Conservation (phyloP, 1,140 invertebrate genomes). For the Idris sp. region DNA sequence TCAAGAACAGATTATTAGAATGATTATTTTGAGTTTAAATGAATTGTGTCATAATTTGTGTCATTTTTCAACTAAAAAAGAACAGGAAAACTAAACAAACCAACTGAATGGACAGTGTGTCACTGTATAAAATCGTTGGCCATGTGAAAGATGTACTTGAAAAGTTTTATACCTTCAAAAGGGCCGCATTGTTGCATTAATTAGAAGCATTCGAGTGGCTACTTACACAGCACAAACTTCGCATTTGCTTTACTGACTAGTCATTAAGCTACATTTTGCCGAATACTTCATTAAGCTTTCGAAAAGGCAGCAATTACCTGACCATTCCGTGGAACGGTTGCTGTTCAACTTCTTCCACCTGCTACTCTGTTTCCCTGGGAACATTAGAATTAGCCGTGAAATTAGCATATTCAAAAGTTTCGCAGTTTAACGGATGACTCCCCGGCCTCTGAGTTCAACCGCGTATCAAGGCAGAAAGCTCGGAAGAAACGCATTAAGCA, state of each 20-base stretch:
- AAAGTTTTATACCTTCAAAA: slow-evolving; percentile 34
- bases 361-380: slow-evolving; percentile 65
- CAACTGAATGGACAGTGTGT: no score
- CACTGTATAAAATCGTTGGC: no score
- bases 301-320: slow-evolving; percentile 65
- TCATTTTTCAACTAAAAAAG: no score
- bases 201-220: slow-evolving; percentile 59
- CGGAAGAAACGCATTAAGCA: slow-evolving; percentile 59
- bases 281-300: slow-evolving; percentile 69
- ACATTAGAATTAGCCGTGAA: slow-evolving; percentile 73
- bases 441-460: slow-evolving; percentile 54
- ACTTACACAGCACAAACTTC: slow-evolving; percentile 60
- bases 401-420: slow-evolving; percentile 76
- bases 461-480: slow-evolving; percentile 58
- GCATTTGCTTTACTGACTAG: slow-evolving; percentile 62
- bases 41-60: no score
- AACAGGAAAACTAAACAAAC: no score
- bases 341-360: slow-evolving; percentile 51
- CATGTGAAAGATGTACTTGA: no score
- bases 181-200: slow-evolving; percentile 40
- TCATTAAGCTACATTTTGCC: slow-evolving; percentile 64
- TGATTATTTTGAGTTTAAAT: no score
- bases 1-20: no score
- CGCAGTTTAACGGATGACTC: slow-evolving; percentile 71
- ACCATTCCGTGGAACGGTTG: slow-evolving; percentile 61